A percentile compares a stretch with the other conserved stretches of the same genome.
Evolutionary conservation across 2,888 invertebrate genomes (phyloP).

Genomic region (Sarcophaga caerulescens): DNA sequence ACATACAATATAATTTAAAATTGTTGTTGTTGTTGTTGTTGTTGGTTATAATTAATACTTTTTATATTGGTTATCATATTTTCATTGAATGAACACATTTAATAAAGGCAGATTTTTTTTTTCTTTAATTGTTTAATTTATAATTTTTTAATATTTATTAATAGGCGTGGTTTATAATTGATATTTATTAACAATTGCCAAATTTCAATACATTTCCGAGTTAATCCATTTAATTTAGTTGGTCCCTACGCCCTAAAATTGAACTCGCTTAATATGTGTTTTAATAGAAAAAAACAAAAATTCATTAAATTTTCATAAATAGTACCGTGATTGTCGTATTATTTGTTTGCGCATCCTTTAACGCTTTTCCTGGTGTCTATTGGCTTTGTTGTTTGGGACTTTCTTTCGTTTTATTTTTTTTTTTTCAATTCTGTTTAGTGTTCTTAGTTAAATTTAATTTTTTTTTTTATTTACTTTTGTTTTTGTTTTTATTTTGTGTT

Average conservation of each 20-base stretch:
- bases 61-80: constrained; percentile 25
- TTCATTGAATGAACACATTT: constrained; percentile 64
- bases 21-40: constrained; percentile 1
- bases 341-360: constrained; percentile 64
- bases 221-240: constrained; percentile 45
- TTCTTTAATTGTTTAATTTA: constrained; percentile 51
- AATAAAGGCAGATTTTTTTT: constrained; percentile 60
- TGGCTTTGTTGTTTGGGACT: background rate
- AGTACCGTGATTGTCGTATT: constrained; percentile 67
- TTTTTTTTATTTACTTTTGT: constrained; percentile 12
- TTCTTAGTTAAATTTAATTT: no score
- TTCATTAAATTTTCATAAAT: constrained; percentile 1
- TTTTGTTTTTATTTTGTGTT: constrained; percentile 1
- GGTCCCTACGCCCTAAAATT: constrained; percentile 63
- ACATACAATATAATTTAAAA: background rate
- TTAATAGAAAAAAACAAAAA: no score
- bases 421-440: constrained; percentile 62
- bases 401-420: background rate
- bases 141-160: constrained; percentile 19
- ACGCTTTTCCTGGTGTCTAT: constrained; percentile 1
- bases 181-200: constrained; percentile 53
- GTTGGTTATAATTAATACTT: background rate
- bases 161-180: constrained; percentile 64
- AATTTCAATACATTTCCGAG: background rate
- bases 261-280: constrained; percentile 28